These are phyloP conservation scores for Notodonta ziczac DNA, from an alignment of 2,888 invertebrate genomes.

Conservation along the genomic window DNA sequence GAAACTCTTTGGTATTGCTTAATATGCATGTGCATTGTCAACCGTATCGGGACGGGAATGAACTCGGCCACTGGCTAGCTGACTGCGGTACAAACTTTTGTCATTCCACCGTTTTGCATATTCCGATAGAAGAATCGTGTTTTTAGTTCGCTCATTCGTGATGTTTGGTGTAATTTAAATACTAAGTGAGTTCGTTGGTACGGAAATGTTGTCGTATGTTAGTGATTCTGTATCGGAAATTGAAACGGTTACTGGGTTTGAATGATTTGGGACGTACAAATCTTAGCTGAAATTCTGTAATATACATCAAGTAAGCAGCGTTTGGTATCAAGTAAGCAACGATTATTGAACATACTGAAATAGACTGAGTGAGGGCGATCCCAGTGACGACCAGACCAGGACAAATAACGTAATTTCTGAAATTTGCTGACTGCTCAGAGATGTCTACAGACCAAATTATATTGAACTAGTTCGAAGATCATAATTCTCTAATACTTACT, in stretches of 20 bases:
- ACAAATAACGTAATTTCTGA: too few species aligned
- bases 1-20: constrained; percentile 67
- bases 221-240: constrained; percentile 50
- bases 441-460: too few species aligned
- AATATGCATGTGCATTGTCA: constrained; percentile 83
- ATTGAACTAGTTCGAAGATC: too few species aligned
- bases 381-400: too few species aligned
- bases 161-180: constrained; percentile 44
- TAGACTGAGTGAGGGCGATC: too few species aligned
- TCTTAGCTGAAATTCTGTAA: neutral
- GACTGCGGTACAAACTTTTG: constrained; percentile 70
- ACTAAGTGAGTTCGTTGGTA: constrained; percentile 32
- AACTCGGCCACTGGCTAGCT: constrained; percentile 66
- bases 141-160: constrained; percentile 33
- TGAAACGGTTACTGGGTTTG: constrained; percentile 31
- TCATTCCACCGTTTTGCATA: constrained; percentile 63
- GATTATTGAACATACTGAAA: too few species aligned
- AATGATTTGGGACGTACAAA: neutral
- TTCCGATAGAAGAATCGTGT: constrained; percentile 50
- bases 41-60: constrained; percentile 75
- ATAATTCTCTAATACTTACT: too few species aligned
- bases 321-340: too few species aligned
- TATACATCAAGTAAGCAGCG: neutral
- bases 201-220: constrained; percentile 38
- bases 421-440: too few species aligned